A percentile compares a stretch with the other conserved stretches of the same genome.
These are phyloP conservation scores for Oryzias curvinotus DNA, from an alignment of 2,113 vertebrate genomes.

Conservation along the genomic window DNA sequence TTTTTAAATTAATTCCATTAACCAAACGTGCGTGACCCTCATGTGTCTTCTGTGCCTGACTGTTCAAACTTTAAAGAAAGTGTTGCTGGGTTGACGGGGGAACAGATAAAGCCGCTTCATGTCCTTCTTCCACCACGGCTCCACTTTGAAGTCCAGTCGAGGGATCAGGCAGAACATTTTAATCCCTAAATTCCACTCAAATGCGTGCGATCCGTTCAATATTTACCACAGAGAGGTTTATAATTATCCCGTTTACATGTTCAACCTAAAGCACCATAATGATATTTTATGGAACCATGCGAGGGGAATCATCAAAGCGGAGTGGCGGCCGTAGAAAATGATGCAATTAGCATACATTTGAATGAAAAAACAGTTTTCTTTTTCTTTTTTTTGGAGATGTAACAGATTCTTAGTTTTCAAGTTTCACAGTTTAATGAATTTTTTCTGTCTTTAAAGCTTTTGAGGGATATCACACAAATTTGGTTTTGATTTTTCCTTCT, in stretches of 20 bases:
- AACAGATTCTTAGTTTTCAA: conserved; percentile 59
- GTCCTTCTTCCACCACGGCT: conserved; percentile 20
- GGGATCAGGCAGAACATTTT: conserved; percentile 63
- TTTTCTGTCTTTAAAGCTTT: conserved; percentile 73
- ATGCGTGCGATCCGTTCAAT: conserved; percentile 61
- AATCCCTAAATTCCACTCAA: conserved; percentile 62
- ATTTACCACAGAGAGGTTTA: conserved; percentile 55
- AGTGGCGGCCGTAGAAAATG: conserved; percentile 36
- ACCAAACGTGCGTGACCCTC: background rate
- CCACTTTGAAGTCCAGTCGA: conserved; percentile 72
- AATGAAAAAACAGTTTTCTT: conserved; percentile 33
- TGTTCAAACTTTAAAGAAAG: conserved; percentile 51
- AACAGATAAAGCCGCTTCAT: conserved; percentile 38
- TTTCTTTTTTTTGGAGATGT: conserved; percentile 29
- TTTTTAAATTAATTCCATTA: background rate
- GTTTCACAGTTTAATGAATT: conserved; percentile 72
- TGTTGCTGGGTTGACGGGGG: conserved; percentile 31
- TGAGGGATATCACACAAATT: conserved; percentile 73
- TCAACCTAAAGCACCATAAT: conserved; percentile 41
- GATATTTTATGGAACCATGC: conserved; percentile 37
- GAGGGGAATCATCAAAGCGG: conserved; percentile 29
- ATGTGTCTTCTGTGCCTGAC: background rate
- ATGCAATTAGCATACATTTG: conserved; percentile 64
- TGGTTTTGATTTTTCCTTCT: conserved; percentile 67
- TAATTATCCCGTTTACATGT: conserved; percentile 65